Evolutionary conservation across 2,888 invertebrate species (phyloP), one percentile per base, ranked within the genome.

Genomic region (Lepidonotus clava): DNA sequence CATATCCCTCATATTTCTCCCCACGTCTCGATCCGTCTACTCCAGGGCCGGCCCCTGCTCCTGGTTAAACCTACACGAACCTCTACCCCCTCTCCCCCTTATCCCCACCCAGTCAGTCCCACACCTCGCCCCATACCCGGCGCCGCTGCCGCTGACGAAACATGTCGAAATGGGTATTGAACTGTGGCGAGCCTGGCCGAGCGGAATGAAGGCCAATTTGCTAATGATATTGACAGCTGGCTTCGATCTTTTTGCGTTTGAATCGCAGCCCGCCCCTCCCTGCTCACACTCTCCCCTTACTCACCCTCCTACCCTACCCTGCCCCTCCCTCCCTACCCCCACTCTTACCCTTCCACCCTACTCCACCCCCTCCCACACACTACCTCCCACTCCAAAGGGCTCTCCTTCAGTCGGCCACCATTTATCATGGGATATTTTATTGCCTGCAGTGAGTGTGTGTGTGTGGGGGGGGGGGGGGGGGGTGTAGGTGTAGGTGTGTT

Each of bases 151-250:
- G 38, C 71, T 38, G 21, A 38, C 38, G 28, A 46, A 80, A 80
- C 80, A 80, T 51, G 80, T 32, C 41, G 46, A 46, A 80, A 80
- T 80, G 28, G 80, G 41, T 80, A 80, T 80, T 80, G 80, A 80
- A 32, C 80, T 28, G 46, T 38, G 41, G 34, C 46, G 51, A 24
- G 46, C 28, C 46, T 32, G 51, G 80, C 51, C 41, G 28, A 14
- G 80, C 28, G 80, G 51, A 80, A 80, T 80, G 80, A 80, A 80
- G 80, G 80, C 80, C 80, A 80, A 80, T 80, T 80, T 80, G 80
- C 80, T 80, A 80, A 80, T 80, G 80, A 80, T 80, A 80, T 80
- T 80, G 80, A 80, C 80, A 80, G 80, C 80, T 80, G 24, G 41
- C 24, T 80, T 80, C 80, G 80, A 80, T 80, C 80, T 71, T 38